Percentiles rank a stretch among this genome's conserved stretches.
Conservation (phyloP, 2,888 invertebrate species). For the Agonopterix arenella region DNA sequence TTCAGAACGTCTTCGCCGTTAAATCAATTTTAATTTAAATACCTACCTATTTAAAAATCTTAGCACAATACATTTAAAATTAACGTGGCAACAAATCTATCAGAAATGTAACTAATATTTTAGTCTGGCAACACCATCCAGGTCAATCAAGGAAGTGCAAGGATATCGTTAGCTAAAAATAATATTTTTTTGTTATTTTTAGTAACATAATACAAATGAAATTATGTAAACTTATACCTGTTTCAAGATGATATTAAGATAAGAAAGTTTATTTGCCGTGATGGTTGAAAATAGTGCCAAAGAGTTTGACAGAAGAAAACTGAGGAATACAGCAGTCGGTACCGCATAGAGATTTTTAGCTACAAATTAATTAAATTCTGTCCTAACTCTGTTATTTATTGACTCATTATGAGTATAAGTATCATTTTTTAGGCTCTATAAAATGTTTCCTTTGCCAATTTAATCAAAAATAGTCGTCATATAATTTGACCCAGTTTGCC, state of each 20-base stretch:
- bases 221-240: constrained; percentile 36
- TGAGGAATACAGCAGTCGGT: constrained; percentile 35
- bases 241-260: constrained; percentile 42
- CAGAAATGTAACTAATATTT: constrained; percentile 9
- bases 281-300: constrained; percentile 40
- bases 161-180: constrained; percentile 42
- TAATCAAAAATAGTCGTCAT: constrained; percentile 41
- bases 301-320: constrained; percentile 33
- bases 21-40: too few species aligned
- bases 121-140: constrained; percentile 39
- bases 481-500: constrained; percentile 71
- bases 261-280: constrained; percentile 25
- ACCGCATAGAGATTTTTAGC: constrained; percentile 53
- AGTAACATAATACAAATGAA: constrained; percentile 36
- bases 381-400: constrained; percentile 19
- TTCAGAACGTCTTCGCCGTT: too few species aligned
- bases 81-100: too few species aligned
- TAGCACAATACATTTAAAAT: too few species aligned
- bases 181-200: constrained; percentile 48
- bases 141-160: constrained; percentile 66
- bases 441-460: constrained; percentile 22
- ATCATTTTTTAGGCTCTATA: constrained; percentile 23
- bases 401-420: constrained; percentile 9
- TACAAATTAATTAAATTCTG: constrained; percentile 33
- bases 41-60: too few species aligned